Evolutionary conservation across 2,888 invertebrate species (phyloP).

Genomic region (Drosophila trichaetosa): DNA sequence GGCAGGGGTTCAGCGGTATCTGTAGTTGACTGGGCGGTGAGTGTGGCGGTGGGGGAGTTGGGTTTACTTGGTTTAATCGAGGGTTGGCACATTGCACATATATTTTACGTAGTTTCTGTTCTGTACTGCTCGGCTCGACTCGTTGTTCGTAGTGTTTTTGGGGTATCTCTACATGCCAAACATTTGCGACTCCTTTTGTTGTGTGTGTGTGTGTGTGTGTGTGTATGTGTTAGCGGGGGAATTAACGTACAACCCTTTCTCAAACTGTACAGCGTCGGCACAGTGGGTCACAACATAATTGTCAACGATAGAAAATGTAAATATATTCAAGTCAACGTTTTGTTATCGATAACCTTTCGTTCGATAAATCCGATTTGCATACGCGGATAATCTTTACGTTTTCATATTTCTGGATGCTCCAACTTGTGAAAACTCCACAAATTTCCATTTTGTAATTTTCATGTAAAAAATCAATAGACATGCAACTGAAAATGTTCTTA

Average conservation of each 20-base stretch:
- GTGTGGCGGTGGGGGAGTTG: not conserved
- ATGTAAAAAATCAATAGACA: not conserved
- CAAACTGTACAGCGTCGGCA: conserved; percentile 22
- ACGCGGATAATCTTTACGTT: not conserved
- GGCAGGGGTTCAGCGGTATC: not conserved
- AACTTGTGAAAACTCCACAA: not conserved
- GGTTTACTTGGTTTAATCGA: conserved; percentile 10
- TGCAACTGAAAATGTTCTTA: not conserved
- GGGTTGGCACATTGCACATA: conserved; percentile 57
- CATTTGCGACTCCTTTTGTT: conserved; percentile 43
- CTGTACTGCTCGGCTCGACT: conserved; percentile 24
- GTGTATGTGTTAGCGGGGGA: conserved; percentile 14
- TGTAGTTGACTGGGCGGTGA: not conserved
- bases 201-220: conserved; percentile 1
- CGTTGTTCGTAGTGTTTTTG: conserved; percentile 49
- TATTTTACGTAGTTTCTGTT: conserved; percentile 41
- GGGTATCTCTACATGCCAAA: conserved; percentile 74
- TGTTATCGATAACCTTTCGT: not conserved
- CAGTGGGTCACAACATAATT: conserved; percentile 32
- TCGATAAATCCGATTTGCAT: not conserved
- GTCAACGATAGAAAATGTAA: not conserved
- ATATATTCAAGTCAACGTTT: not conserved
- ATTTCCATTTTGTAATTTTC: no score
- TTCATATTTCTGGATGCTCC: not conserved
- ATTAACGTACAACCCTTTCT: conserved; percentile 61